phyloP scores from a whole-genome alignment of 2,113 vertebrate species.

The Cyprinodon variegatus region DNA sequence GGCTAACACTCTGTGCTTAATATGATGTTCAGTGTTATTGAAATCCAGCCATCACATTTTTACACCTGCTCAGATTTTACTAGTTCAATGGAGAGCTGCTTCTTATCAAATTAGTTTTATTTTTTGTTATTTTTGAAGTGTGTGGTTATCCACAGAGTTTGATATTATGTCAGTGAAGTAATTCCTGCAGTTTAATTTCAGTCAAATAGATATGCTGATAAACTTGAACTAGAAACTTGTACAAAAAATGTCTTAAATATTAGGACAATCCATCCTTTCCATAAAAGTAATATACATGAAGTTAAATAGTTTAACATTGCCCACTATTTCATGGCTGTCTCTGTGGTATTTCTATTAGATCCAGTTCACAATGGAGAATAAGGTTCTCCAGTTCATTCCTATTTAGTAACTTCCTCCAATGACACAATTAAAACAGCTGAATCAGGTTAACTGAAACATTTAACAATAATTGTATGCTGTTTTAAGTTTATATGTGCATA shows the following conservation, averaged over 20 bases:
- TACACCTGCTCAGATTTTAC: not conserved
- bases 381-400: too few species aligned
- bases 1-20: constrained; percentile 22
- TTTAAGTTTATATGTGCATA: too few species aligned
- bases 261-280: not conserved
- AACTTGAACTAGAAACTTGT: not conserved
- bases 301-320: too few species aligned
- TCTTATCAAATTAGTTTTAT: not conserved
- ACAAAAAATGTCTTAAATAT: not conserved
- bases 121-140: not conserved
- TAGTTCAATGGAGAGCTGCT: not conserved
- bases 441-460: too few species aligned
- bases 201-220: not conserved
- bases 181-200: not conserved
- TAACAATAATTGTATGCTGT: too few species aligned
- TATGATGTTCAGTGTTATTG: constrained; percentile 47
- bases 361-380: too few species aligned
- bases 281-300: not conserved
- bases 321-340: too few species aligned
- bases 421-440: too few species aligned
- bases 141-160: not conserved
- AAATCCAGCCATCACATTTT: constrained; percentile 21
- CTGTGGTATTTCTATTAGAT: too few species aligned
- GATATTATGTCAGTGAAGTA: not conserved
- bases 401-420: too few species aligned